These are phyloP conservation scores for Xanthorhoe designata DNA, from an alignment of 2,888 invertebrate species.

Conservation along the genomic window DNA sequence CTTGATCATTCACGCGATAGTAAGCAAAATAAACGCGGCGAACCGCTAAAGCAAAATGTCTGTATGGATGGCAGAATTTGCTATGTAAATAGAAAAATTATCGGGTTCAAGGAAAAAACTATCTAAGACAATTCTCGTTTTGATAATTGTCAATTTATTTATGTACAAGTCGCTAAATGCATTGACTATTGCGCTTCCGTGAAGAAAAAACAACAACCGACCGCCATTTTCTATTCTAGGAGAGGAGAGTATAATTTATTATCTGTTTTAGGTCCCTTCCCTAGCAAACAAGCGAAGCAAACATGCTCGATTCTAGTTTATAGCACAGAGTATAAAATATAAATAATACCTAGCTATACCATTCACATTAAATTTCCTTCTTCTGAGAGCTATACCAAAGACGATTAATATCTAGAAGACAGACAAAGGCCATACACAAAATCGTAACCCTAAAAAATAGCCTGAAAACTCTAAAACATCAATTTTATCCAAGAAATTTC, in stretches of 20 bases:
- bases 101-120: neutral
- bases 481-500: too few species aligned
- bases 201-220: conserved; percentile 70
- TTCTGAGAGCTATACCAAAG: too few species aligned
- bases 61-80: conserved; percentile 6
- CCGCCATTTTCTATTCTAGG: conserved; percentile 75
- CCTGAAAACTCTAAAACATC: too few species aligned
- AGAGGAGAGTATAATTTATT: neutral
- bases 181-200: conserved; percentile 34
- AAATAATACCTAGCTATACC: too few species aligned
- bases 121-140: neutral
- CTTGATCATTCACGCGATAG: conserved; percentile 37
- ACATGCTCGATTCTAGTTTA: too few species aligned
- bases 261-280: too few species aligned
- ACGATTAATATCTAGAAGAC: too few species aligned
- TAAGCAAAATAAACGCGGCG: conserved; percentile 44
- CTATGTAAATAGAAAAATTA: neutral
- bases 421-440: too few species aligned
- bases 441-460: too few species aligned
- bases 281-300: too few species aligned
- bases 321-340: too few species aligned
- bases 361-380: too few species aligned
- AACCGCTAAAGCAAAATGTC: conserved; percentile 25
- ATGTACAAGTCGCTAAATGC: conserved; percentile 25
- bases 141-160: neutral